Evolutionary conservation across 2,797 vertebrate species (phyloP).

Genomic region (Cirrhinus molitorella): DNA sequence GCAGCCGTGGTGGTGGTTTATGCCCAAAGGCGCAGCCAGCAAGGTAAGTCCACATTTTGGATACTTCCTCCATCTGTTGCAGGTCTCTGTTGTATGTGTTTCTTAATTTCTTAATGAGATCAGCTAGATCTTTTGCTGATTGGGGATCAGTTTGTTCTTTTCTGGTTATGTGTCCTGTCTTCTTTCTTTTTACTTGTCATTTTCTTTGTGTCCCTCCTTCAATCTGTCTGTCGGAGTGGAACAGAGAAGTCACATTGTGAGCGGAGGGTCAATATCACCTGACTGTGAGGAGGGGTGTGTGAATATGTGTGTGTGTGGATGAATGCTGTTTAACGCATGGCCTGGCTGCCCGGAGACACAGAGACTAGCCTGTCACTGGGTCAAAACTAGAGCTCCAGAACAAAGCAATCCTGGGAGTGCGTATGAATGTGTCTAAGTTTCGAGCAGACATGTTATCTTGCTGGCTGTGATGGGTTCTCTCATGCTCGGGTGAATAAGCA

Average conservation of each 20-base stretch:
- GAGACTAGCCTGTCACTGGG: conserved; percentile 38
- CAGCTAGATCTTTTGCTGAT: neutral
- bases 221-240: conserved; percentile 27
- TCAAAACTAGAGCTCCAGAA: conserved; percentile 44
- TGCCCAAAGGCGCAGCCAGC: conserved; percentile 91
- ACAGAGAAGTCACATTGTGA: conserved; percentile 53
- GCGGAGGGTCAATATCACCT: conserved; percentile 51
- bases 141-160: neutral
- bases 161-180: neutral
- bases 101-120: conserved; percentile 10
- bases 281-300: conserved; percentile 54
- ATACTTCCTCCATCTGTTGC: conserved; percentile 29
- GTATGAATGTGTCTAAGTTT: conserved; percentile 36
- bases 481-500: conserved; percentile 38
- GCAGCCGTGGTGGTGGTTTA: conserved; percentile 89
- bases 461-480: conserved; percentile 36
- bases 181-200: neutral
- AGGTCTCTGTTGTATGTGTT: neutral
- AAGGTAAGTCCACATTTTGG: conserved; percentile 83
- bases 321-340: conserved; percentile 35
- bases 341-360: conserved; percentile 36
- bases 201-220: conserved; percentile 20
- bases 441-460: conserved; percentile 30
- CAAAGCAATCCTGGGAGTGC: conserved; percentile 25
- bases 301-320: conserved; percentile 1